Evolutionary conservation across 2,888 invertebrate genomes (phyloP), one percentile per base, ranked within the genome.

Genomic region (Herminia tarsipennalis): DNA sequence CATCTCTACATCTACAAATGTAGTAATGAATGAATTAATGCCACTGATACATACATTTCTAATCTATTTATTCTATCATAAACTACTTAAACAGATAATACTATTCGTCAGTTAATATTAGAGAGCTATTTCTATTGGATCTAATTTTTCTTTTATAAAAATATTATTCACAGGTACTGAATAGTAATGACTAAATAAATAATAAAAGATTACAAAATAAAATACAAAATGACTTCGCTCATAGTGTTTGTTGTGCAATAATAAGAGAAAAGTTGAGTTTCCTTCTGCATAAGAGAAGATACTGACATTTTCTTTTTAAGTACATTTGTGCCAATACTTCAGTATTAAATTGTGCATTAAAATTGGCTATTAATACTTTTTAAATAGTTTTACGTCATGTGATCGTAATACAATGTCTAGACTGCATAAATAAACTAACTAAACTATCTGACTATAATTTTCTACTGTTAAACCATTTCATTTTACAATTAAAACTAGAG

Each of bases 161-260:
- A 43, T 30, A 50, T 48, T 51, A 45, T 35, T 51, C 50, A 51
- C 58, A 51, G 49, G 59, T 59, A 62, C 44, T 40, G 46, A 43
- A 47, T 17, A 52, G 21, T 34, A 44, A 42, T 28, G n/a, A 10
- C 18, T 38, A 14, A 29, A 29, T 21, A 40, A 33, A 22, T 14
- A 25, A 36, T 24, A 22, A 39, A 22, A 14, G 8, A 22, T 30
- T n/a, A n/a, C n/a, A 21, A 38, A 16, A 33, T 12, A 24, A 9
- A 12, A 25, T 18, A 20, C 10, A 12, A 13, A 12, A 12, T 5
- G 8, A n/a, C 10, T 5, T 18, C n/a, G n/a, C n/a, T n/a, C n/a
- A n/a, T n/a, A n/a, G n/a, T n/a, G n/a, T n/a, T n/a, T n/a, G n/a
- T n/a, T n/a, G n/a, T n/a, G n/a, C n/a, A n/a, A n/a, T n/a, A n/a